Conservation (phyloP, 1,140 invertebrate species). For the Fopius arisanus region DNA sequence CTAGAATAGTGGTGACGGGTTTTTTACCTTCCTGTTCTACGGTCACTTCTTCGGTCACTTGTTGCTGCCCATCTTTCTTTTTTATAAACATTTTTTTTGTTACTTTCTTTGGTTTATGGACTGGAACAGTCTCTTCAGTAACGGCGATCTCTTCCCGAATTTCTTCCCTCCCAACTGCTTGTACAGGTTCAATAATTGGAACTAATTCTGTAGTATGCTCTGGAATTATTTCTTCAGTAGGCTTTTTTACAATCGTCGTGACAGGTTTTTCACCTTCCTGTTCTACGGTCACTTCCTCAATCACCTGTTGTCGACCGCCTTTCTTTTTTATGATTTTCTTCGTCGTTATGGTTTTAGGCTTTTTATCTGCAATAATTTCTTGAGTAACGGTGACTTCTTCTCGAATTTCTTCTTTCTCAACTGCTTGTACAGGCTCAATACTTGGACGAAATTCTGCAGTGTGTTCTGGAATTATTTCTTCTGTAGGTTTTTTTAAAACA, state of each 20-base stretch:
- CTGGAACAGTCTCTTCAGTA: constrained; percentile 32
- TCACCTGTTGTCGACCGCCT: constrained; percentile 57
- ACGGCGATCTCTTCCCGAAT: constrained; percentile 26
- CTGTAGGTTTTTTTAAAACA: constrained; percentile 3
- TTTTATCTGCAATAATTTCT: constrained; percentile 45
- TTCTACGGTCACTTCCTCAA: constrained; percentile 59
- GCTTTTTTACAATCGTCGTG: constrained; percentile 22
- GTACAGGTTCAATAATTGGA: constrained; percentile 4
- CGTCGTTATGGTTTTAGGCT: constrained; percentile 27
- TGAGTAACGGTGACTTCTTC: constrained; percentile 33
- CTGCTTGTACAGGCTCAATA: constrained; percentile 19
- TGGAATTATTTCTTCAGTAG: background rate
- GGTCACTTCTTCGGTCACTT: constrained; percentile 21
- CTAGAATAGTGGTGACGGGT: constrained; percentile 46
- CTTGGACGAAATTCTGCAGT: background rate
- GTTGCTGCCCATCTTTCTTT: constrained; percentile 37
- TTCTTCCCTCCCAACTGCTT: constrained; percentile 29
- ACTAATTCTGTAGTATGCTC: background rate
- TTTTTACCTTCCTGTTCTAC: constrained; percentile 43
- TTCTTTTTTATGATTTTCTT: constrained; percentile 56
- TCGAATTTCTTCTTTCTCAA: constrained; percentile 24
- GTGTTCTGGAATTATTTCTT: constrained; percentile 29
- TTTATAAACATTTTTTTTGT: constrained; percentile 58
- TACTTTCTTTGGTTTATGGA: constrained; percentile 37
- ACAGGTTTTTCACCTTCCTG: constrained; percentile 52